A percentile compares a stretch with the other conserved stretches of the same genome.
Conservation (phyloP, 2,113 vertebrate genomes). For the Hippotragus niger region DNA sequence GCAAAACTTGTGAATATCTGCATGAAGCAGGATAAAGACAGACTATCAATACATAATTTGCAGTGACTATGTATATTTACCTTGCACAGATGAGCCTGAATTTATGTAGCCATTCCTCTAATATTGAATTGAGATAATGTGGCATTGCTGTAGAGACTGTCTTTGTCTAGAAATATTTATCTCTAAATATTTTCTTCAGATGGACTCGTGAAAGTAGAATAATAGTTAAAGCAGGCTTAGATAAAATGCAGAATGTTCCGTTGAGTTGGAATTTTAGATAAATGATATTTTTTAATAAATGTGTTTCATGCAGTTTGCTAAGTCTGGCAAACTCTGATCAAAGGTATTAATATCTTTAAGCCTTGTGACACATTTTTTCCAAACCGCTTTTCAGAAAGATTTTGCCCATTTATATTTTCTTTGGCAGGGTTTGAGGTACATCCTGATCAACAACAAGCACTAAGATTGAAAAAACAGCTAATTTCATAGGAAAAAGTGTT, state of each 20-base stretch:
- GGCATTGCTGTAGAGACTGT: background rate
- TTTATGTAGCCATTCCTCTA: background rate
- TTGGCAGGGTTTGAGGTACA: background rate
- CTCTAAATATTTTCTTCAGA: background rate
- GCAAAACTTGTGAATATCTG: background rate
- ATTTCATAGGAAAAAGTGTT: background rate
- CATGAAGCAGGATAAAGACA: background rate
- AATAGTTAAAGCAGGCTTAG: background rate
- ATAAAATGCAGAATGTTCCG: background rate
- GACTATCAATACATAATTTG: background rate
- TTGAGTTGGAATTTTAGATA: constrained; percentile 30
- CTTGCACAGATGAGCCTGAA: background rate
- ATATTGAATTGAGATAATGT: background rate
- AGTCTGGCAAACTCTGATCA: background rate
- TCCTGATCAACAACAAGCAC: background rate
- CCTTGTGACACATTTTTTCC: constrained; percentile 23
- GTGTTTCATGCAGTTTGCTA: background rate
- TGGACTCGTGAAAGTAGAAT: background rate
- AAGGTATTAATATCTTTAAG: constrained; percentile 7
- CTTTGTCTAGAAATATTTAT: background rate
- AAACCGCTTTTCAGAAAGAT: constrained; percentile 18
- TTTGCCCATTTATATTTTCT: constrained; percentile 29
- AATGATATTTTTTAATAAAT: background rate
- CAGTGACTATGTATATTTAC: background rate
- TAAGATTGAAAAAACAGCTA: background rate